Conservation (phyloP, 2,797 vertebrate species). For the Rhinatrema bivittatum region DNA sequence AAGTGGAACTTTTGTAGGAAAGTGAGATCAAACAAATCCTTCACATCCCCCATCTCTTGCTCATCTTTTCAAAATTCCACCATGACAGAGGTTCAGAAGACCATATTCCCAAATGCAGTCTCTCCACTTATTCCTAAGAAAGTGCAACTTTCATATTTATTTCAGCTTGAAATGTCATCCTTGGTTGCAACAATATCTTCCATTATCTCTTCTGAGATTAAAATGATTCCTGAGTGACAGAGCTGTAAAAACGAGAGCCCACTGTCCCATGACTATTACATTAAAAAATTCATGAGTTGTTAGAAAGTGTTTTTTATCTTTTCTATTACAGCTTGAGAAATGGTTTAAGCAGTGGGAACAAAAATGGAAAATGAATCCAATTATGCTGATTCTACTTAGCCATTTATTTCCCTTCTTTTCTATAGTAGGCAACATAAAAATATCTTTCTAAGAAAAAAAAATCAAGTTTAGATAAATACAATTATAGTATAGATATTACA, state of each 20-base stretch:
- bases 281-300: background rate
- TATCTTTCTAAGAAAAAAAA: no score
- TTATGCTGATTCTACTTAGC: no score
- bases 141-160: no score
- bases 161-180: background rate
- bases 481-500: no score
- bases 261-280: background rate
- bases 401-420: no score
- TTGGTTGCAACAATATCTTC: background rate
- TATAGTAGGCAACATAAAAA: no score
- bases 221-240: background rate
- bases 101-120: background rate
- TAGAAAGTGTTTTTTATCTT: background rate
- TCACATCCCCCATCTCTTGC: background rate
- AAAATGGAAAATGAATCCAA: no score
- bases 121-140: no score
- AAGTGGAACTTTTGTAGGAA: conserved; percentile 5
- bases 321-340: background rate
- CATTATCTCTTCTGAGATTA: background rate
- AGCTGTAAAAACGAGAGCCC: background rate
- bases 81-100: background rate
- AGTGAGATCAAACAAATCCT: background rate
- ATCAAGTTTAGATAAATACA: no score
- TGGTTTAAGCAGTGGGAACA: background rate
- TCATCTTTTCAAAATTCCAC: conserved; percentile 3